Conservation (phyloP, 2,888 invertebrate species). For the Oegoconia quadripuncta region DNA sequence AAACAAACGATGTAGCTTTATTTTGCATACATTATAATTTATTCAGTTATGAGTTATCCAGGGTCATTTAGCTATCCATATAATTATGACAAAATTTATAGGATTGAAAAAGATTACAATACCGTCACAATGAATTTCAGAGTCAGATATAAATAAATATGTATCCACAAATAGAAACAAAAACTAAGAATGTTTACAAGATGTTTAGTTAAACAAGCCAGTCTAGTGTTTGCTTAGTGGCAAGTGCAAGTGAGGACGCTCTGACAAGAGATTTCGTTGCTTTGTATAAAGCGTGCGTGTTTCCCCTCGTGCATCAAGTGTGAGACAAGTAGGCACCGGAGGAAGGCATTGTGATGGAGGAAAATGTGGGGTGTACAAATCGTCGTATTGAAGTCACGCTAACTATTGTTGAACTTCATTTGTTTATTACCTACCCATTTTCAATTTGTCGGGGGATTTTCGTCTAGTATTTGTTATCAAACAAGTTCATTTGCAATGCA, state of each 20-base stretch:
- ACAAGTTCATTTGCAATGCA: not conserved
- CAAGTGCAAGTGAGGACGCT: slow-evolving; percentile 48
- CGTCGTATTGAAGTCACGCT: slow-evolving; percentile 54
- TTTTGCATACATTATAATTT: no score
- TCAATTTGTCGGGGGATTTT: slow-evolving; percentile 36
- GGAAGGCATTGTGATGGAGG: slow-evolving; percentile 53
- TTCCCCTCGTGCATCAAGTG: slow-evolving; percentile 56
- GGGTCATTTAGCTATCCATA: no score
- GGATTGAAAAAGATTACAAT: no score
- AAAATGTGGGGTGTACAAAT: slow-evolving; percentile 57
- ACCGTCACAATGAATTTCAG: not conserved
- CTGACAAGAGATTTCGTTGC: slow-evolving; percentile 60
- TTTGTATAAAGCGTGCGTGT: slow-evolving; percentile 59
- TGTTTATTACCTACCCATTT: slow-evolving; percentile 43
- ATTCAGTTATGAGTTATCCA: no score
- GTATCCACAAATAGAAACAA: not conserved
- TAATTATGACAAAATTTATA: no score
- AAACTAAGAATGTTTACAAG: not conserved
- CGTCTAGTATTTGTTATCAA: slow-evolving; percentile 10
- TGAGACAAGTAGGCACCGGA: slow-evolving; percentile 44
- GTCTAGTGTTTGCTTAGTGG: slow-evolving; percentile 20
- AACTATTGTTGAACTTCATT: slow-evolving; percentile 51
- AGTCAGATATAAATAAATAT: not conserved
- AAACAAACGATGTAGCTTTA: no score
- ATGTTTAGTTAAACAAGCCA: not conserved